phyloP scores from a whole-genome alignment of 2,113 vertebrate species.

The Chaetodon trifascialis region DNA sequence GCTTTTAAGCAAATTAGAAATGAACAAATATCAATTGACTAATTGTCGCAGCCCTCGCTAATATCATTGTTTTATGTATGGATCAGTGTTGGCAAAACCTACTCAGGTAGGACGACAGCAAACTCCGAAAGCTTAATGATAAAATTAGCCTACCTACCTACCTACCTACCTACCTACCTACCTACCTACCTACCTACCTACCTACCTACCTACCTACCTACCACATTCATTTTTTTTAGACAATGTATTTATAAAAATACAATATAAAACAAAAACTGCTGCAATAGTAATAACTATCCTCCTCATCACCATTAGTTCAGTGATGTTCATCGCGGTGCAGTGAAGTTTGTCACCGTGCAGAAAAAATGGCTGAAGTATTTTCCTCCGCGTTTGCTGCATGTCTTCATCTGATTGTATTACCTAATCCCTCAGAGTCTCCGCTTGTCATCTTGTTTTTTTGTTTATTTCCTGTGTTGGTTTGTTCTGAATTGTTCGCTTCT shows the following conservation, averaged over 20 bases:
- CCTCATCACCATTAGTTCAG: no score
- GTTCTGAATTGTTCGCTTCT: neutral
- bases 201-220: no score
- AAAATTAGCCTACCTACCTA: neutral
- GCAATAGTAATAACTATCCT: no score
- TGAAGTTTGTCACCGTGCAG: neutral
- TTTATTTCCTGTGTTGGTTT: neutral
- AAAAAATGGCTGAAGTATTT: neutral
- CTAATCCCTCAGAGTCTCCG: neutral
- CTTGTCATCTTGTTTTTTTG: neutral
- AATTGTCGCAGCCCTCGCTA: neutral
- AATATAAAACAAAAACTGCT: no score
- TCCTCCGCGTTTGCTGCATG: neutral
- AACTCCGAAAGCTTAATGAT: neutral
- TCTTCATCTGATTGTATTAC: neutral
- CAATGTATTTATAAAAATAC: no score
- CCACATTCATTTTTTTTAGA: no score
- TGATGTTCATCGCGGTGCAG: neutral
- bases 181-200: no score
- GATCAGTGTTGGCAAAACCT: neutral
- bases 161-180: no score
- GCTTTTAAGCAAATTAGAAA: neutral
- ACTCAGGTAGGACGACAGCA: neutral
- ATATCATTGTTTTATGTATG: neutral
- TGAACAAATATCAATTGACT: neutral